Evolutionary conservation across 2,113 vertebrate genomes (phyloP).

Genomic region (Epinephelus moara): DNA sequence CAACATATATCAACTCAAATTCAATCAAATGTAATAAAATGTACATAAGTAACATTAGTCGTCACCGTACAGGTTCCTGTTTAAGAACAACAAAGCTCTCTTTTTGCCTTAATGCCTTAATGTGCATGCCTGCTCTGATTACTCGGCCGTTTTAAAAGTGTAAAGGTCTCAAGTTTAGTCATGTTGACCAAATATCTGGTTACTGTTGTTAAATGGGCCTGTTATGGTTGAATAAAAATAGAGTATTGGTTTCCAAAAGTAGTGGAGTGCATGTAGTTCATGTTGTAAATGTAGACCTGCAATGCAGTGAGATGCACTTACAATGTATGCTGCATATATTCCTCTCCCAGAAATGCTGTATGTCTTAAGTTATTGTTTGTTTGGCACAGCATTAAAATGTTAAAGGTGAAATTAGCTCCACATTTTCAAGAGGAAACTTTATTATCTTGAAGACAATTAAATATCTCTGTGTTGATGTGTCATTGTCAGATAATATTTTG

Average conservation of each 20-base stretch:
- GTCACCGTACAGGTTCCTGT: not conserved
- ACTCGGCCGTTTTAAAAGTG: not conserved
- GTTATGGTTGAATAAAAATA: not conserved
- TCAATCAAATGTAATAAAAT: not conserved
- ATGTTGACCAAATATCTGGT: not conserved
- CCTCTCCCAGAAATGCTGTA: not conserved
- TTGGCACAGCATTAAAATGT: not conserved
- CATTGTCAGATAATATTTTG: not conserved
- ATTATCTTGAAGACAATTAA: not conserved
- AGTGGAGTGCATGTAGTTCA: not conserved
- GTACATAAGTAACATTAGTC: not conserved
- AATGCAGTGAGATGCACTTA: not conserved
- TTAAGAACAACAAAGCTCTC: slow-evolving; percentile 7
- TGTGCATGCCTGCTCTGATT: not conserved
- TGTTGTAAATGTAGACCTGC: not conserved
- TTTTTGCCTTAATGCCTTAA: not conserved
- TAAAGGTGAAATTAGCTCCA: not conserved
- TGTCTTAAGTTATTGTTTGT: not conserved
- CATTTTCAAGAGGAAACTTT: not conserved
- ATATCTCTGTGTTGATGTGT: not conserved
- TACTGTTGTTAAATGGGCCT: slow-evolving; percentile 6
- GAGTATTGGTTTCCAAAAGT: not conserved
- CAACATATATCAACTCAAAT: not conserved
- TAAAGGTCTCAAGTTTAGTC: not conserved
- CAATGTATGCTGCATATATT: not conserved